Evolutionary conservation across 2,888 invertebrate species (phyloP).

Genomic region (Caenorhabditis parvicauda): DNA sequence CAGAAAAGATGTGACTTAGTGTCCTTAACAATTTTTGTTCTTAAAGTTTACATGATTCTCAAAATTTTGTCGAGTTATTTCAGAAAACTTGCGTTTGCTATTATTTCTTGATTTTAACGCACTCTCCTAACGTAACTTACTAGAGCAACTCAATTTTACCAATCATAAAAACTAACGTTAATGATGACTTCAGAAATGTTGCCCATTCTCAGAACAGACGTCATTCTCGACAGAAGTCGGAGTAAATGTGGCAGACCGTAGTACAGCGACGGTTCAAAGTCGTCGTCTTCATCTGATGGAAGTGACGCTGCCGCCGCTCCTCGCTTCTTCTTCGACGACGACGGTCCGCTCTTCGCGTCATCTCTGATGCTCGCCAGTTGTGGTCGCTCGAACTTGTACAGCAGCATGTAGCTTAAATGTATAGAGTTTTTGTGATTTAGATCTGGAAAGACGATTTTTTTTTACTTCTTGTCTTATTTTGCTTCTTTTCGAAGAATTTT

Average conservation of each 20-base stretch:
- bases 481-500: too few relatives aligned
- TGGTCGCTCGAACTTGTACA: conserved; percentile 27
- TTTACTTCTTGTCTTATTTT: too few relatives aligned
- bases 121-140: too few relatives aligned
- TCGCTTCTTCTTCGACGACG: not conserved
- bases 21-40: too few relatives aligned
- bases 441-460: too few relatives aligned
- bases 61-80: not conserved
- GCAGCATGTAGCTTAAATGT: conserved; percentile 21
- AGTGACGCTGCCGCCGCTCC: not conserved
- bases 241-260: conserved; percentile 33
- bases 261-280: conserved; percentile 10
- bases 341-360: not conserved
- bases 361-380: conserved; percentile 16
- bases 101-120: too few relatives aligned
- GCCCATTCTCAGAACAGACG: conserved; percentile 10
- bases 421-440: not conserved
- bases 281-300: not conserved
- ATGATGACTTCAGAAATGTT: conserved; percentile 15
- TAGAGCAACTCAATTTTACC: too few relatives aligned
- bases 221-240: conserved; percentile 19
- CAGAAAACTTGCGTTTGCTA: too few relatives aligned
- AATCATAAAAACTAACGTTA: conserved; percentile 10
- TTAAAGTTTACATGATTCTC: not conserved
- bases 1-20: too few relatives aligned